A percentile compares a stretch with the other conserved stretches of the same genome.
Evolutionary conservation across 2,888 invertebrate species (phyloP).

Genomic region (Drosophila nr. fundita): DNA sequence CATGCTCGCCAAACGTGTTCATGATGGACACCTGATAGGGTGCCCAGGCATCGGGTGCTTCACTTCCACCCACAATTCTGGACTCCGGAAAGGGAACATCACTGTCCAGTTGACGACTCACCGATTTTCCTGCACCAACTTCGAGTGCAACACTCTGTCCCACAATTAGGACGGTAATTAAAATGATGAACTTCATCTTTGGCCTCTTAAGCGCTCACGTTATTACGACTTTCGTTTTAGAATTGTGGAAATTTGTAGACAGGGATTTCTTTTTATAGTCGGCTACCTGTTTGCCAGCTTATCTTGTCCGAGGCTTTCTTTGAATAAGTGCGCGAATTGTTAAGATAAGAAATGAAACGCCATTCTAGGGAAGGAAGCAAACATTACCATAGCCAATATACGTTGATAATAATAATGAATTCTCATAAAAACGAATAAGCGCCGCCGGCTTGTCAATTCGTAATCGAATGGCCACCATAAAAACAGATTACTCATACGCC

Average conservation of each 20-base stretch:
- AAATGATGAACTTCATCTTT: constrained; percentile 55
- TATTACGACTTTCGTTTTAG: constrained; percentile 33
- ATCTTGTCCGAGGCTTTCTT: constrained; percentile 56
- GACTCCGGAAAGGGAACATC: constrained; percentile 43
- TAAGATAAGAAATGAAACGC: constrained; percentile 47
- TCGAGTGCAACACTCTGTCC: constrained; percentile 33
- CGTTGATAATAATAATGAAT: constrained; percentile 44
- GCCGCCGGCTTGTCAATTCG: constrained; percentile 8
- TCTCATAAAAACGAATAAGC: constrained; percentile 30
- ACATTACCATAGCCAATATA: constrained; percentile 66
- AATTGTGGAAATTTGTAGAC: constrained; percentile 39
- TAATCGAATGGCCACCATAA: constrained; percentile 14
- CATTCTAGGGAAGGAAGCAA: constrained; percentile 56
- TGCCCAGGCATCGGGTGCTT: constrained; percentile 59
- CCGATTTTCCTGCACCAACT: constrained; percentile 6
- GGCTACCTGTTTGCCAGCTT: constrained; percentile 25
- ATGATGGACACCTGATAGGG: constrained; percentile 84
- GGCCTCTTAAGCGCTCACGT: constrained; percentile 5
- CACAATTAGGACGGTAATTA: constrained; percentile 28
- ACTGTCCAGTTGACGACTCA: constrained; percentile 46
- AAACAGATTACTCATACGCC: constrained; percentile 65
- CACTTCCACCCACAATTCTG: constrained; percentile 74
- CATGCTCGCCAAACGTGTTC: constrained; percentile 74
- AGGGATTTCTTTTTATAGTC: constrained; percentile 61
- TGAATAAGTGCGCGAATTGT: constrained; percentile 28